These are phyloP conservation scores for Chaitophorus viminalis DNA, from an alignment of 2,888 invertebrate genomes.

Conservation along the genomic window DNA sequence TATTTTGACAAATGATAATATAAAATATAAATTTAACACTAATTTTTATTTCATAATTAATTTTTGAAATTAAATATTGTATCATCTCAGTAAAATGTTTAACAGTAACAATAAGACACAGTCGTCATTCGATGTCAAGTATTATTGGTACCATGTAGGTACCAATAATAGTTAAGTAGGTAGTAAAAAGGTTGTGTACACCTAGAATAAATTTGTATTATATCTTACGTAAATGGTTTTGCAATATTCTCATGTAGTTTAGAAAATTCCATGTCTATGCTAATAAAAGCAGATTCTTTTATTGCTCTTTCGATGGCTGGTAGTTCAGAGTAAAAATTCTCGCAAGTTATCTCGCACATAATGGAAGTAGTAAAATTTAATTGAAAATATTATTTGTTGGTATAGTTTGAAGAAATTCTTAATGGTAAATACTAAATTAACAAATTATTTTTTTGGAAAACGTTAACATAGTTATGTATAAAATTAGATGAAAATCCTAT, in stretches of 20 bases:
- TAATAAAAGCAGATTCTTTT: constrained; percentile 32
- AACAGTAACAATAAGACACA: too few species aligned
- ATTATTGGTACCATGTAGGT: too few species aligned
- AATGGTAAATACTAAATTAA: neutral
- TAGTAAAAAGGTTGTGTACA: too few species aligned
- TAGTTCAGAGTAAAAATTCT: constrained; percentile 45
- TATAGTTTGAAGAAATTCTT: neutral
- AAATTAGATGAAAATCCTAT: too few species aligned
- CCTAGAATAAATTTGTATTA: too few species aligned
- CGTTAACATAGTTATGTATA: neutral
- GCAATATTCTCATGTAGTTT: constrained; percentile 9
- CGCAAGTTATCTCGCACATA: constrained; percentile 41
- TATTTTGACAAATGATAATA: too few species aligned
- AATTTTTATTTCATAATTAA: too few species aligned
- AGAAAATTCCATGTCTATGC: constrained; percentile 53
- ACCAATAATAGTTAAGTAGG: too few species aligned
- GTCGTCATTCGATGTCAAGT: too few species aligned
- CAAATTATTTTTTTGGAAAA: neutral
- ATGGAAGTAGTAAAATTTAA: neutral
- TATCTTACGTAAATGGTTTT: constrained; percentile 41
- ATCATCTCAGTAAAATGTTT: too few species aligned
- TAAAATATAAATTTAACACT: too few species aligned
- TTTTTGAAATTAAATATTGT: too few species aligned
- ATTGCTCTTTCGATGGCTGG: constrained; percentile 31
- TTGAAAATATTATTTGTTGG: neutral